Percentiles rank a stretch among this genome's conserved stretches.
phyloP scores from a whole-genome alignment of 2,888 invertebrate genomes.

The Macrostomum cliftonense region DNA sequence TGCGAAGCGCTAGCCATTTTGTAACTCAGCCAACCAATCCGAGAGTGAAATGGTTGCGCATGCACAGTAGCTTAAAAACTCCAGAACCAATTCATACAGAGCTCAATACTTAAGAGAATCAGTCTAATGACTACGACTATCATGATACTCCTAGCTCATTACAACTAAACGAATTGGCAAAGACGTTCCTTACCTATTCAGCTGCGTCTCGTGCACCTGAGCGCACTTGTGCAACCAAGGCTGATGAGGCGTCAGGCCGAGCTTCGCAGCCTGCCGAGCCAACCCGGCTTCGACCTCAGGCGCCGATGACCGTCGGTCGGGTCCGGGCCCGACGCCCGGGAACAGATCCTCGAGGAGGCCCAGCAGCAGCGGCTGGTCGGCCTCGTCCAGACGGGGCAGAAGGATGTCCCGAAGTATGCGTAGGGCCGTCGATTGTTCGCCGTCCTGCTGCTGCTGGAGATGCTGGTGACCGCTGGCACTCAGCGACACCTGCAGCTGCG shows the following conservation, averaged over 20 bases:
- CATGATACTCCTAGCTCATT: too few species aligned
- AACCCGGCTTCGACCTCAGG: constrained; percentile 69
- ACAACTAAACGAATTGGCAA: too few species aligned
- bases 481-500: too few species aligned
- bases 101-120: too few species aligned
- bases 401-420: constrained; percentile 87
- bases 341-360: constrained; percentile 83
- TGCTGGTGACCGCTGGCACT: too few species aligned
- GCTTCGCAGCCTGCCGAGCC: constrained; percentile 46
- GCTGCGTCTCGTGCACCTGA: constrained; percentile 47
- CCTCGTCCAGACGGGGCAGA: constrained; percentile 77
- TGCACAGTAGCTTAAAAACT: too few species aligned
- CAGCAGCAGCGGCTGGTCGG: constrained; percentile 90
- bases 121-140: too few species aligned
- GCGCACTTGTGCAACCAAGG: constrained; percentile 84
- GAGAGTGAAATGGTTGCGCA: too few species aligned
- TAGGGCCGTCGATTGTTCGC: constrained; percentile 92
- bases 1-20: too few species aligned
- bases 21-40: too few species aligned
- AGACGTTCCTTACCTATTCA: constrained; percentile 47
- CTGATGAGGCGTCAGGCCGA: constrained; percentile 65
- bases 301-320: constrained; percentile 59
- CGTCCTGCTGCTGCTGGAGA: constrained; percentile 53
- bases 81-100: too few species aligned
- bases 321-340: constrained; percentile 73